These are phyloP conservation scores for Cheilosia pagana DNA, from an alignment of 2,888 invertebrate species.

Conservation along the genomic window DNA sequence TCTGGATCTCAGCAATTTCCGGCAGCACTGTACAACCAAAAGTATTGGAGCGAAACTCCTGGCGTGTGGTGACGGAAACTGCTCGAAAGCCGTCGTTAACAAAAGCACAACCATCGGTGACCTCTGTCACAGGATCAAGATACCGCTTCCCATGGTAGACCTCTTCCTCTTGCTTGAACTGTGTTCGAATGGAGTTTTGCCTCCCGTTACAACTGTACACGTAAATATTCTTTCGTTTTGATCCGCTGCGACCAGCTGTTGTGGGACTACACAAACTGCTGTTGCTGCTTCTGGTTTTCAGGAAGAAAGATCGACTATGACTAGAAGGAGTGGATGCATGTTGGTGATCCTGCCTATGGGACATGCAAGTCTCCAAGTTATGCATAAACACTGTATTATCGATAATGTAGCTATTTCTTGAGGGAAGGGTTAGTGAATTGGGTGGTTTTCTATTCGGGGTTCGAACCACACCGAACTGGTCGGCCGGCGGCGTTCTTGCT, in stretches of 20 bases:
- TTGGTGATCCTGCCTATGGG: slow-evolving; percentile 39
- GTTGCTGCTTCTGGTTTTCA: slow-evolving; percentile 31
- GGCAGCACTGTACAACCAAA: slow-evolving; percentile 73
- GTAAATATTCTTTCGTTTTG: slow-evolving; percentile 57
- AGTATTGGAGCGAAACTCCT: slow-evolving; percentile 58
- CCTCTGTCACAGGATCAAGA: slow-evolving; percentile 78
- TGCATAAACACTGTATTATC: slow-evolving; percentile 73
- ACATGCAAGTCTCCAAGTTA: slow-evolving; percentile 67
- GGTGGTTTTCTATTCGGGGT: slow-evolving; percentile 72
- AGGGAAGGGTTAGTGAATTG: slow-evolving; percentile 72
- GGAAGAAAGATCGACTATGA: slow-evolving; percentile 47
- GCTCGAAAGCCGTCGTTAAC: slow-evolving; percentile 76
- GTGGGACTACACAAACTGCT: slow-evolving; percentile 48
- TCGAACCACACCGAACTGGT: slow-evolving; percentile 70
- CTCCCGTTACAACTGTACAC: slow-evolving; percentile 40
- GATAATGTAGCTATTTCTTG: slow-evolving; percentile 48
- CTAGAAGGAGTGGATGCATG: slow-evolving; percentile 16
- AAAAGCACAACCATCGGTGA: slow-evolving; percentile 78
- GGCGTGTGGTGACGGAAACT: slow-evolving; percentile 46
- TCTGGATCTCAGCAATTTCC: slow-evolving; percentile 76
- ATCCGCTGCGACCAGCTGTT: slow-evolving; percentile 49
- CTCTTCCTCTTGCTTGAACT: slow-evolving; percentile 66
- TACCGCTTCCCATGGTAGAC: slow-evolving; percentile 81
- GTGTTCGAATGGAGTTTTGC: slow-evolving; percentile 61
- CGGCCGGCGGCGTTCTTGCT: slow-evolving; percentile 48